A percentile compares a stretch with the other conserved stretches of the same genome.
phyloP scores from a whole-genome alignment of 2,113 vertebrate species.

The Romanogobio albipinnatus region DNA sequence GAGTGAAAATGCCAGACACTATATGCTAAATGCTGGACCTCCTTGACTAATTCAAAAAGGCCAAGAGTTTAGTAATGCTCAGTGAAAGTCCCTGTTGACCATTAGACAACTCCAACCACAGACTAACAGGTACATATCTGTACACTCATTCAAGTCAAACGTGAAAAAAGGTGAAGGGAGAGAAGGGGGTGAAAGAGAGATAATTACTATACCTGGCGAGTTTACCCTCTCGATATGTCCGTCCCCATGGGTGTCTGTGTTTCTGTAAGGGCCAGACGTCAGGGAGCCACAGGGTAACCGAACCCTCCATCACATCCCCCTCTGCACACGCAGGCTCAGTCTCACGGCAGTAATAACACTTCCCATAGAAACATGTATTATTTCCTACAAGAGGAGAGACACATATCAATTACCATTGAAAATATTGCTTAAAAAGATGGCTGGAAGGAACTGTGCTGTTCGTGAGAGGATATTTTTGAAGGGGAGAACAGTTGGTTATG shows the following conservation, averaged over 20 bases:
- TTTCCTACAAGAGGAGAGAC: conserved; percentile 78
- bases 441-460: neutral
- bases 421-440: neutral
- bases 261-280: conserved; percentile 98
- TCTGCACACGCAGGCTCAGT: conserved; percentile 95
- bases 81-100: conserved; percentile 3
- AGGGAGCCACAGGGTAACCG: conserved; percentile 93
- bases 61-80: neutral
- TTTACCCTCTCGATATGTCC: conserved; percentile 96
- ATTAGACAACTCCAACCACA: neutral
- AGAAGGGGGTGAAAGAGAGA: conserved; percentile 2
- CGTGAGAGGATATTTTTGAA: neutral
- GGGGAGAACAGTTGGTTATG: neutral
- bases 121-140: neutral
- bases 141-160: neutral
- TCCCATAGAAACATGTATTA: conserved; percentile 97
- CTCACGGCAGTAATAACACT: conserved; percentile 98
- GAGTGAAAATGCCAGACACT: neutral
- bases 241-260: conserved; percentile 95
- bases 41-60: neutral
- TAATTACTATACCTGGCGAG: conserved; percentile 83
- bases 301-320: conserved; percentile 92
- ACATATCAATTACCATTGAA: neutral
- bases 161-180: neutral
- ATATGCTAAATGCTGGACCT: neutral